Evolutionary conservation across 2,797 vertebrate genomes (phyloP).

Genomic region (Antrozous pallidus): DNA sequence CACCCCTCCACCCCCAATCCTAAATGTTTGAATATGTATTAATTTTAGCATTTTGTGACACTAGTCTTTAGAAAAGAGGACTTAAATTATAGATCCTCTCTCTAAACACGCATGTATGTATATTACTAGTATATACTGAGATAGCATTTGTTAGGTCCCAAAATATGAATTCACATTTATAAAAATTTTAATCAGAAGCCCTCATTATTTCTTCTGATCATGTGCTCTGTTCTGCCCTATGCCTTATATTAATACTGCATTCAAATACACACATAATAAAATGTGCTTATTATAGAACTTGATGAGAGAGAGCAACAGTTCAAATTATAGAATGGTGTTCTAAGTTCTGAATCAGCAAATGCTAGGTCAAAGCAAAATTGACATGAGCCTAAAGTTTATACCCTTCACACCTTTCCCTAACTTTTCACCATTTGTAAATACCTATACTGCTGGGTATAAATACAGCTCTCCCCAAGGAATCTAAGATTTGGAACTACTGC

Average conservation of each 20-base stretch:
- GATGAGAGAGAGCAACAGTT: background rate
- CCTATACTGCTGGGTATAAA: background rate
- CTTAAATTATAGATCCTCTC: background rate
- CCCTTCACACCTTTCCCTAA: rapidly evolving
- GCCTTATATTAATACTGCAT: background rate
- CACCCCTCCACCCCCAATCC: background rate
- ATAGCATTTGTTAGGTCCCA: background rate
- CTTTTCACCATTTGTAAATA: background rate
- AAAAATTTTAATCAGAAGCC: background rate
- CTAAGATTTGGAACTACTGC: slow-evolving; percentile 17
- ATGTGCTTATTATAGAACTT: background rate
- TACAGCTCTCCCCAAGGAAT: background rate
- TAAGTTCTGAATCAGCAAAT: background rate
- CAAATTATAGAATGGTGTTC: background rate
- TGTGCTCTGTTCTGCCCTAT: rapidly evolving
- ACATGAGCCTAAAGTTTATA: background rate
- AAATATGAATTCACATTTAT: background rate
- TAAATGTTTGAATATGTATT: background rate
- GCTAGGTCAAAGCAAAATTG: background rate
- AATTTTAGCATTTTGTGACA: background rate
- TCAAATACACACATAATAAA: background rate
- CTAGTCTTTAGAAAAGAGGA: background rate
- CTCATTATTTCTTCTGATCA: background rate
- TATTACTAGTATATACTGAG: background rate
- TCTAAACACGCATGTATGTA: background rate